Percentiles rank a stretch among this genome's conserved stretches.
These are phyloP conservation scores for Galbula dea DNA, from an alignment of 2,113 vertebrate species.

Conservation along the genomic window DNA sequence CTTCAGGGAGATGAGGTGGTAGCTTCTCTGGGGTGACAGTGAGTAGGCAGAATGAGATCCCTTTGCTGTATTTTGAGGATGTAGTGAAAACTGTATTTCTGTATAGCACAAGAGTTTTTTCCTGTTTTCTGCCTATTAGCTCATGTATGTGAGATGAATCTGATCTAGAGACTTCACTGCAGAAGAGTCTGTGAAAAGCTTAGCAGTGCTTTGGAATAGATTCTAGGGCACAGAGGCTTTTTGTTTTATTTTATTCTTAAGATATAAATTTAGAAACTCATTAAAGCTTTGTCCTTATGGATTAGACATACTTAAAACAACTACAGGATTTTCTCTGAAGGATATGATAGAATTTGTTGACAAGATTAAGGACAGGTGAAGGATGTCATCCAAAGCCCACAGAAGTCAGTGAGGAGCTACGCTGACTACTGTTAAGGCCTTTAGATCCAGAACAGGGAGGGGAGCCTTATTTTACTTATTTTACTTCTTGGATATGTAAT, in stretches of 20 bases:
- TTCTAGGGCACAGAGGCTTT: neutral
- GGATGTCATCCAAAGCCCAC: neutral
- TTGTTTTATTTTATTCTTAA: conserved; percentile 20
- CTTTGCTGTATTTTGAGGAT: too few relatives aligned
- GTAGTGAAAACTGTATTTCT: neutral
- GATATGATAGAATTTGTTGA: conserved; percentile 8
- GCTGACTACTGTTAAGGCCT: neutral
- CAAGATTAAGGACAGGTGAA: neutral
- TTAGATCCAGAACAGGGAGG: neutral
- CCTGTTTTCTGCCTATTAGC: neutral
- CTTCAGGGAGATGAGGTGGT: neutral
- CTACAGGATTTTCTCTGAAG: conserved; percentile 6
- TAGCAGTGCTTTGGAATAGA: neutral
- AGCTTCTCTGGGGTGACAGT: neutral
- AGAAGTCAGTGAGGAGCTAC: neutral
- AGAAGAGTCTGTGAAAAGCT: neutral
- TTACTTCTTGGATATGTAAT: neutral
- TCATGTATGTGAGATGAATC: accelerated
- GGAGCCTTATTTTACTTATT: neutral
- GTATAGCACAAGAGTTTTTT: neutral
- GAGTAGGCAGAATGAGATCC: accelerated
- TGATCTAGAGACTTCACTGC: neutral
- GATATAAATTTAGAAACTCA: conserved; percentile 57
- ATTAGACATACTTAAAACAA: conserved; percentile 45
- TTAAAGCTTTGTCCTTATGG: conserved; percentile 56